Base-by-base conservation (phyloP, 1,140 invertebrate genomes). In the Plodia interpunctella region DNA sequence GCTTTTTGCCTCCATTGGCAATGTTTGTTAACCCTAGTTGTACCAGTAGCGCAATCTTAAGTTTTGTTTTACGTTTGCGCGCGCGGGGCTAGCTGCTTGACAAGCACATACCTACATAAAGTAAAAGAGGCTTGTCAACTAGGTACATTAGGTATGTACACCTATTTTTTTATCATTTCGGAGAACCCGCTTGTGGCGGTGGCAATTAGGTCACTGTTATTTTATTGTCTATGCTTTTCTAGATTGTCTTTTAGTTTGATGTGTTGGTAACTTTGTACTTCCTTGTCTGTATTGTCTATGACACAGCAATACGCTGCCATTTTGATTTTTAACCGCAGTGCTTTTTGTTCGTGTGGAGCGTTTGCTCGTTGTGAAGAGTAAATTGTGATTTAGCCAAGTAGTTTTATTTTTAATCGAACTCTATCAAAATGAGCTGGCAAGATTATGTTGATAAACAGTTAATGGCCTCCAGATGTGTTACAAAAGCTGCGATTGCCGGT, bases 401-500 rank as follows among this genome's bases (percentile, higher is more conserved):
- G 87, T 87, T 89, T 83, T 87, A 88, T 84, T 87, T 69, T 80
- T 80, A 84, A 80, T 81, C 75, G 87, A 89, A 87, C 83, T 84
- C 70, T 78, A 78, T 82, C 87, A 89, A 83, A 81, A 98, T 97
- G 96, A 97, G 96, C 94, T 98, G 97, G 97, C 96, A 98, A 95
- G 96, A 97, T 94, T 98, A 98, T 93, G 96, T 98, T 88, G 97
- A 98, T 92, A 98, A 97, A 93, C 97, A 98, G 92, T 94, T 98
- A 92, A 93, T 98, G 91, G 96, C 96, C 80, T 97, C 96, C 81
- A 94, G 94, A 90, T 97, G 96, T 94, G 96, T 97, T 74, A 95
- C 94, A 90, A 97, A 97, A 93, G 97, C 97, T 73, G 96, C 96
- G 70, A 98, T 98, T 88, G 96, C 95, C 83, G 97, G 97, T 90